Evolutionary conservation across 2,113 vertebrate species (phyloP), one percentile per base, ranked within the genome.

Genomic region (Triplophysa siluroides): DNA sequence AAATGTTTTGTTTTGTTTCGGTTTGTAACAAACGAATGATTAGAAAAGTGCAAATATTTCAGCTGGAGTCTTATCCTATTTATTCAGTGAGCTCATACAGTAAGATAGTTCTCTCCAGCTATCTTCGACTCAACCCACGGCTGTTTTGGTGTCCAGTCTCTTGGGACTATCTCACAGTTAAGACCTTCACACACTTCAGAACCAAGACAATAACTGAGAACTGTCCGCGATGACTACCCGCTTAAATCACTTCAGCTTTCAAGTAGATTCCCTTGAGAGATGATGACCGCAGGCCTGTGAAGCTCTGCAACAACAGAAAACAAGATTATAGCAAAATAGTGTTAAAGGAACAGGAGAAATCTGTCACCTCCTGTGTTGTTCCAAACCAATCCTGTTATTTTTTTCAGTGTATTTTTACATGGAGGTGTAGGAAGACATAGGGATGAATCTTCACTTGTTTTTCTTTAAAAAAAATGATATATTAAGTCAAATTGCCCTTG

Each of bases 11-110:
- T 56, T 47, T 72, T 45, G 29, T 69, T 50, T 7, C 54, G 60
- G 12, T 52, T 72, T 8, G 41, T 52, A 58, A 16, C 65, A 71
- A 67, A 12, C 26, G 54, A 56, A 50, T 47, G 62, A 78, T 80
- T 52, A 84, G 21, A 80, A 78, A 70, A 21, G 33, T 63, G 24
- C n/a, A 77, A 78, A 60, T 64, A 78, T 81, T 65, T 50, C 69
- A 78, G 47, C 10, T 67, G n/a, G 45, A 29, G 70, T 67, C 68
- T 47, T 78, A 63, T 84, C 79, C 79, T 78, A 80, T 84, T 81
- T 79, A 80, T n/a, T 76, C 33, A 78, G 58, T 71, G 70, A 81
- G 79, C 24, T 84, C 70, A 76, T 79, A 63, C 24, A 45, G 47
- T 78, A 47, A 78, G 76, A 56, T 58, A 10, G 69, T 47, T 13